Evolutionary conservation across 2,113 vertebrate genomes (phyloP).

Genomic region (Corythaixoides concolor): DNA sequence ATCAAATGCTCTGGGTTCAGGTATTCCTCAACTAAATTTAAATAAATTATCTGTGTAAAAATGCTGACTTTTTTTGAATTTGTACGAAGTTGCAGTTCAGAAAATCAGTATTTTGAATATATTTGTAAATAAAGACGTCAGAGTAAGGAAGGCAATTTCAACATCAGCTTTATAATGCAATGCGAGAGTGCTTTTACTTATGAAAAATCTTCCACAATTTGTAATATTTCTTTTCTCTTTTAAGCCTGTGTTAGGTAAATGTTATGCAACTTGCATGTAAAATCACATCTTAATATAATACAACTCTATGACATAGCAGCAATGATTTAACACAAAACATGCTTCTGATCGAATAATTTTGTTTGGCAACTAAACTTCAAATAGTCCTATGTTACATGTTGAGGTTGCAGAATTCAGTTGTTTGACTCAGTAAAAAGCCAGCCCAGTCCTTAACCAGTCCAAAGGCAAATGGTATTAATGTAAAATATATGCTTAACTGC

Average conservation of each 20-base stretch:
- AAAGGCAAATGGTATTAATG: not conserved
- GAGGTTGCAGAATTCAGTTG: not conserved
- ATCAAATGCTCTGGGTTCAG: not conserved
- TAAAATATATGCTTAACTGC: not conserved
- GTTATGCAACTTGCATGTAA: fast-evolving
- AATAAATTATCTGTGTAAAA: not conserved
- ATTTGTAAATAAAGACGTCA: not conserved
- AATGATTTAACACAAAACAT: not conserved
- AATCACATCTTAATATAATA: not conserved
- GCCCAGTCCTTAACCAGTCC: not conserved
- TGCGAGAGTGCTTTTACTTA: not conserved
- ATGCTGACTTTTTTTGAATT: not conserved
- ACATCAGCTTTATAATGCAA: not conserved
- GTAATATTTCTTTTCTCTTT: not conserved
- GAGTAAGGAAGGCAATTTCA: not conserved
- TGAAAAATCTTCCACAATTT: not conserved
- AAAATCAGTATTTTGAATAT: not conserved
- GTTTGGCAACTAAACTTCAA: not conserved
- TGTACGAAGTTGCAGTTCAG: not conserved
- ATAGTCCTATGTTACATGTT: not conserved
- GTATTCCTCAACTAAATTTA: not conserved
- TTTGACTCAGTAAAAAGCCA: not conserved
- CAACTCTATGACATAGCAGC: not conserved
- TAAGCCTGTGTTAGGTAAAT: not conserved
- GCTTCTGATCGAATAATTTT: not conserved